Conservation (phyloP, 2,888 invertebrate species). For the Geotrupes spiniger region DNA sequence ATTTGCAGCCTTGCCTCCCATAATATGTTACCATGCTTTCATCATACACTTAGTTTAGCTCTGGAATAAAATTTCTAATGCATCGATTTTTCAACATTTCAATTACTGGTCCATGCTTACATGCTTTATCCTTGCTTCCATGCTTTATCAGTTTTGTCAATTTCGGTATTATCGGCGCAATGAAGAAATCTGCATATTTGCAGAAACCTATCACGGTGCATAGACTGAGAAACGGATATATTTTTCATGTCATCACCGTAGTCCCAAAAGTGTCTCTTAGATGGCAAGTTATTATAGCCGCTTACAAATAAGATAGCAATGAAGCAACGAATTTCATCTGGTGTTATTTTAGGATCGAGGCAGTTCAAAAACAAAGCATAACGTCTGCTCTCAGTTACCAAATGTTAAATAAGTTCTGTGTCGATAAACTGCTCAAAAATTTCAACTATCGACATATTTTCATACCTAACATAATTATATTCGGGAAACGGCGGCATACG, state of each 20-base stretch:
- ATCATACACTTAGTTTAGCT: constrained; percentile 29
- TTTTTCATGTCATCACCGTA: background rate
- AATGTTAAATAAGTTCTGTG: background rate
- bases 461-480: background rate
- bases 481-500: too few relatives aligned
- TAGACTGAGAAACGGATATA: background rate
- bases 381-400: background rate
- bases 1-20: constrained; percentile 35
- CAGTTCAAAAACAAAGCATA: background rate
- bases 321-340: background rate
- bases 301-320: background rate
- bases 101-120: background rate
- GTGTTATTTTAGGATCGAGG: background rate
- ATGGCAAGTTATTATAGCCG: background rate
- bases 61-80: constrained; percentile 20
- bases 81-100: background rate
- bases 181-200: background rate
- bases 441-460: background rate
- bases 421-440: too few relatives aligned
- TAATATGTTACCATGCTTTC: constrained; percentile 37
- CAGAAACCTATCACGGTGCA: background rate
- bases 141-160: background rate
- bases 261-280: background rate
- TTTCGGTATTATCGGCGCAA: background rate
- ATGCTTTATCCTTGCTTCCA: too few relatives aligned